These are phyloP conservation scores for Climacteris rufus DNA, from an alignment of 2,113 vertebrate species.

Conservation along the genomic window DNA sequence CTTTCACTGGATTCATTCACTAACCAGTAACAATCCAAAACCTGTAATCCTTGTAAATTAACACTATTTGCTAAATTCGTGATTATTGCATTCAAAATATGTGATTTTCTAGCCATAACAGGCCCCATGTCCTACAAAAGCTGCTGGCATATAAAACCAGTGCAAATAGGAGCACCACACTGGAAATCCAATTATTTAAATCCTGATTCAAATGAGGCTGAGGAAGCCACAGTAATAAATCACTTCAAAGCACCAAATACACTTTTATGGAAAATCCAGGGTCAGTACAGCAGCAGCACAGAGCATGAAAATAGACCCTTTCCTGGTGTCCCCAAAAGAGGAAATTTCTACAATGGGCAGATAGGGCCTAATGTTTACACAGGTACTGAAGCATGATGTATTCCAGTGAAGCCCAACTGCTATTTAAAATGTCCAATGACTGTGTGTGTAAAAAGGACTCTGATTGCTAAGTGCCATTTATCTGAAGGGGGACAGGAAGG, in stretches of 20 bases:
- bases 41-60: not conserved
- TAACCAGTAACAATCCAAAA: not conserved
- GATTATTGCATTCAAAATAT: not conserved
- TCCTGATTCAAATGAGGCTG: not conserved
- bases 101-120: not conserved
- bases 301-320: not conserved
- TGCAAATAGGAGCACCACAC: not conserved
- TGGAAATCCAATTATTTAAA: not conserved
- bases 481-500: not conserved
- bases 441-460: not conserved
- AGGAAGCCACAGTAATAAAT: conserved; percentile 7
- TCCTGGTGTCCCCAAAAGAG: not conserved
- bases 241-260: not conserved
- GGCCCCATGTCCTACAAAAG: not conserved
- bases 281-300: not conserved
- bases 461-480: not conserved
- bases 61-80: not conserved
- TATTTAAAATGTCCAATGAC: not conserved
- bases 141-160: not conserved
- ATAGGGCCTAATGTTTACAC: not conserved
- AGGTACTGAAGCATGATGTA: not conserved
- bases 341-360: not conserved
- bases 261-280: not conserved
- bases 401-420: not conserved
- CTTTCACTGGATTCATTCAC: not conserved